A percentile compares a stretch with the other conserved stretches of the same genome.
phyloP scores from a whole-genome alignment of 2,888 invertebrate species.

The Calephelis perditalis region DNA sequence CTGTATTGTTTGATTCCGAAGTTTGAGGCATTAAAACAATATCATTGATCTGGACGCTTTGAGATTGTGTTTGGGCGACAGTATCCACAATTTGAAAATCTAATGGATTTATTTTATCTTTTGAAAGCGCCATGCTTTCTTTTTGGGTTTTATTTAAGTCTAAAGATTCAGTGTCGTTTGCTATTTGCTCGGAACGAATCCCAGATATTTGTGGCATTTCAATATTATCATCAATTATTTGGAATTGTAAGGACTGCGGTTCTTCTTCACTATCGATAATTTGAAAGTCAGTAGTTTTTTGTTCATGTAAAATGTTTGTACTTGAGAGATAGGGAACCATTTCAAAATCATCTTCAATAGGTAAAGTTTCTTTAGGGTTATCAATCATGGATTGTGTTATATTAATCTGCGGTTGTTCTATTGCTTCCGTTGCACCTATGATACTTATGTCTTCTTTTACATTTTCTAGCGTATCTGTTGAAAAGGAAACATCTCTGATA shows the following conservation, averaged over 20 bases:
- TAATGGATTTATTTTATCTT: conserved; percentile 1
- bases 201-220: too few species aligned
- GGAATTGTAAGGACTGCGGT: too few species aligned
- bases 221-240: too few species aligned
- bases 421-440: not conserved
- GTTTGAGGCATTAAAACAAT: not conserved
- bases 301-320: not conserved
- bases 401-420: not conserved
- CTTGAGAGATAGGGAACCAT: conserved; percentile 16
- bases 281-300: not conserved
- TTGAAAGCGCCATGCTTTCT: not conserved
- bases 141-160: not conserved
- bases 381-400: not conserved
- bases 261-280: not conserved
- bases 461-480: conserved; percentile 15
- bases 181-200: too few species aligned
- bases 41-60: not conserved
- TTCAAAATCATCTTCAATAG: conserved; percentile 22
- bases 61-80: not conserved
- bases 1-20: not conserved
- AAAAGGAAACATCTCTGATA: conserved; percentile 20
- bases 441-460: not conserved
- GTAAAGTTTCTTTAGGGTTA: conserved; percentile 6
- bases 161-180: too few species aligned
- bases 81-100: not conserved